Base-by-base conservation (phyloP, 2,888 invertebrate species). In the Hirtodrosophila alboralis region DNA sequence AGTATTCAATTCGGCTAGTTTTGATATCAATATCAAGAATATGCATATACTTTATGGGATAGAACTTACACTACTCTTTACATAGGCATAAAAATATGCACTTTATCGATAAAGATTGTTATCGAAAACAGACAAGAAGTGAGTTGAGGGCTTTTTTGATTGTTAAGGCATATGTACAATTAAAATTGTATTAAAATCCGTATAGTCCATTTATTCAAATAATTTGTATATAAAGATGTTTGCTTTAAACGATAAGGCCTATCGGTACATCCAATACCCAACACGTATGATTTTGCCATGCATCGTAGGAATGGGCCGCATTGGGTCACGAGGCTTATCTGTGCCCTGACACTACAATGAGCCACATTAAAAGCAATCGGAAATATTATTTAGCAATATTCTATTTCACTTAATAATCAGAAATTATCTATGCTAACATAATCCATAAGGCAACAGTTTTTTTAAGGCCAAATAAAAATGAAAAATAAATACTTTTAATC, bases 231-330 rank as follows among this genome's bases (percentile, higher is more conserved):
- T 16, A 36, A 21, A 21, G 13, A 37, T 12, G 16, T 41, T 23
- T 26, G 31, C 12, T 53, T 31, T 18, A 44, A 1, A 30, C 47
- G 60, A 63, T 63, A 61, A 61, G 47, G 43, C 27, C 44, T 45
- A 45, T 58, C 59, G 34, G 45, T 31, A 16, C 48, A 31, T 60
- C 52, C 41, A 30, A 60, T 37, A 14, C 37, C 16, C 53, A 52
- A 34, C 52, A 21, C 47, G 49, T 45, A 10, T 54, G 49, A 49
- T 45, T 59, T 37, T 65, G 49, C 14, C 65, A 41, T 54, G 54
- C 54, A 49, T 31, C 48, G 43, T 4, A 14, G 33, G 44, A 33
- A 41, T 36, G 37, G 37, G 28, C 47, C 31, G 27, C 26, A 13
- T 7, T 23, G 31, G 37, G 41, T 38, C 43, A 38, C 30, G 27